Evolutionary conservation across 2,113 vertebrate genomes (phyloP).

Genomic region (Nettapus auritus): DNA sequence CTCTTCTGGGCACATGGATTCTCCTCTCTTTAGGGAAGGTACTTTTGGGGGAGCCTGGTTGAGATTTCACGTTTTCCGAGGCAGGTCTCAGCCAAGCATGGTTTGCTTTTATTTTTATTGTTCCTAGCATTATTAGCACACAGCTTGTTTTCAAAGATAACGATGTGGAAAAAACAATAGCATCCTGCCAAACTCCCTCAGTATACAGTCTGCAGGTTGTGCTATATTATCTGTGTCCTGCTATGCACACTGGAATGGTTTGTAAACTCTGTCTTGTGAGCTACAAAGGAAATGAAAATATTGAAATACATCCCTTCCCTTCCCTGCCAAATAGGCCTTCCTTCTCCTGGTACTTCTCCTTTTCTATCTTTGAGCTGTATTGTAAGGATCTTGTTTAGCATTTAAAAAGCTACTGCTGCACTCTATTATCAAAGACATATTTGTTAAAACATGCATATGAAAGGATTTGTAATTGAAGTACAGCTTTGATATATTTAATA

Average conservation of each 20-base stretch:
- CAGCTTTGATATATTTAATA: constrained; percentile 82
- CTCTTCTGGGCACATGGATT: background rate
- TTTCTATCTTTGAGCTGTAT: constrained; percentile 15
- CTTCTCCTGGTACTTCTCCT: background rate
- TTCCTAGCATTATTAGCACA: constrained; percentile 10
- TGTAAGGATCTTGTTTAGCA: constrained; percentile 46
- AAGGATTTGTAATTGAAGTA: constrained; percentile 80
- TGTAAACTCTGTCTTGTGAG: constrained; percentile 5
- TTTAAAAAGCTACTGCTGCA: constrained; percentile 70
- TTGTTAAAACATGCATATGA: constrained; percentile 80
- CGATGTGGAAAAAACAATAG: constrained; percentile 37
- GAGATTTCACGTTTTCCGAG: constrained; percentile 6
- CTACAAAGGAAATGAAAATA: constrained; percentile 8
- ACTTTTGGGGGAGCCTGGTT: background rate
- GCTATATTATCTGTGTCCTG: constrained; percentile 3
- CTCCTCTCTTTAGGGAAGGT: background rate
- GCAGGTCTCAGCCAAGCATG: background rate
- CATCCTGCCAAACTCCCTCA: background rate
- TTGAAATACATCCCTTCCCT: constrained; percentile 4
- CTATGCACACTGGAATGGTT: constrained; percentile 8
- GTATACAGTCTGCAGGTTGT: constrained; percentile 1
- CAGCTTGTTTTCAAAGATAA: constrained; percentile 67
- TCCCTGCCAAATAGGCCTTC: background rate
- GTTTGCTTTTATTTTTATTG: constrained; percentile 12
- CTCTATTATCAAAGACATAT: constrained; percentile 78